Conservation (phyloP, 2,888 invertebrate genomes). For the Rhogogaster chlorosoma region DNA sequence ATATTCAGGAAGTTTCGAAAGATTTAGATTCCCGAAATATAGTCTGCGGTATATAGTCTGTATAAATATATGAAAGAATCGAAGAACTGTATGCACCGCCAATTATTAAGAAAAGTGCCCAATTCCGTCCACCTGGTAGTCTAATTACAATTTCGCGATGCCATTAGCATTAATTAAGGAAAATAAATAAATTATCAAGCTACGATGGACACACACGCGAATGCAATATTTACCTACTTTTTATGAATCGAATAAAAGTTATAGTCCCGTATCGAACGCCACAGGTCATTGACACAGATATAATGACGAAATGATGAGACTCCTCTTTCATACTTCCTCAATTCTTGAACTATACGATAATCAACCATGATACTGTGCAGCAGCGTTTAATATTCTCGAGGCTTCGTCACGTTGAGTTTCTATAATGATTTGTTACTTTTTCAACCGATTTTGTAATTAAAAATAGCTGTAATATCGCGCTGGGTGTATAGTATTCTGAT, state of each 20-base stretch:
- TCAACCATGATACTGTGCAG: background rate
- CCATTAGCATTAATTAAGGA: background rate
- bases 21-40: background rate
- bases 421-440: background rate
- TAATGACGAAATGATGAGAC: constrained; percentile 7
- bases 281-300: constrained; percentile 31
- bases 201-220: background rate
- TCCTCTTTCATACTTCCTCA: background rate
- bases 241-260: constrained; percentile 25
- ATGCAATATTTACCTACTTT: constrained; percentile 36
- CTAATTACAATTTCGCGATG: background rate
- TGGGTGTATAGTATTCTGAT: background rate
- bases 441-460: background rate
- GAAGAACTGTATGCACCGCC: background rate
- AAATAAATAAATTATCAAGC: background rate
- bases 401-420: background rate
- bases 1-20: background rate
- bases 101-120: background rate
- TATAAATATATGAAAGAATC: background rate
- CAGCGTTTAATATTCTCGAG: background rate
- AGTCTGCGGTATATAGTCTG: background rate
- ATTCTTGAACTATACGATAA: background rate
- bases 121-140: background rate
- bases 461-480: background rate
- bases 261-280: constrained; percentile 32